phyloP scores from a whole-genome alignment of 1,140 invertebrate genomes.

The Drosophila bocqueti region DNA sequence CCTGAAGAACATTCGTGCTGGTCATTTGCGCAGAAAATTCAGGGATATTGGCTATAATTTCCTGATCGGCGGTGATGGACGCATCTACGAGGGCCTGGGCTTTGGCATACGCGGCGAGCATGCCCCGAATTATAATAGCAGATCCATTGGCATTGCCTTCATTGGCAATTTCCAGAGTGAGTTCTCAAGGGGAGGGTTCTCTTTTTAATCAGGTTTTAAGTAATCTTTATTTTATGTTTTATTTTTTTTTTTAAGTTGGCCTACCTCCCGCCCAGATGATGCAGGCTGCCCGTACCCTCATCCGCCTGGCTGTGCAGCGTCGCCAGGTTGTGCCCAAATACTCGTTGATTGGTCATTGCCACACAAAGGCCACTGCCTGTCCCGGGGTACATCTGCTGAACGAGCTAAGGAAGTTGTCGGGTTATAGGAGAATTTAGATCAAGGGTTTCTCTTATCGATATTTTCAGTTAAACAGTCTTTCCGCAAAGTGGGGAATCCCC shows the following conservation, averaged over 20 bases:
- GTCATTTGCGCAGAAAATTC: slow-evolving; percentile 87
- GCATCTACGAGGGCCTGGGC: slow-evolving; percentile 85
- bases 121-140: slow-evolving; percentile 87
- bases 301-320: slow-evolving; percentile 69
- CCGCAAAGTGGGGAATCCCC: no score
- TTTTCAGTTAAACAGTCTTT: no score
- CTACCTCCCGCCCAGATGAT: slow-evolving; percentile 87
- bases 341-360: slow-evolving; percentile 33
- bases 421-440: slow-evolving; percentile 9
- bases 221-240: background rate
- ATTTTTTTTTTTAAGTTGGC: slow-evolving; percentile 16
- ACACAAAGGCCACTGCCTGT: slow-evolving; percentile 45
- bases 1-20: slow-evolving; percentile 88
- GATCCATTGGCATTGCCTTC: slow-evolving; percentile 88
- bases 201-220: no score
- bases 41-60: slow-evolving; percentile 90
- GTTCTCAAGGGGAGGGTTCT: background rate
- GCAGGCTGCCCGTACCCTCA: slow-evolving; percentile 86
- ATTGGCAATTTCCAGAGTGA: slow-evolving; percentile 86
- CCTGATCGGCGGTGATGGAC: slow-evolving; percentile 86
- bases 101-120: slow-evolving; percentile 90
- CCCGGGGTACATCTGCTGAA: slow-evolving; percentile 32
- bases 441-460: no score
- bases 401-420: slow-evolving; percentile 38
- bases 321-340: slow-evolving; percentile 41